Evolutionary conservation across 2,113 vertebrate species (phyloP).

Genomic region (Trichechus manatus): DNA sequence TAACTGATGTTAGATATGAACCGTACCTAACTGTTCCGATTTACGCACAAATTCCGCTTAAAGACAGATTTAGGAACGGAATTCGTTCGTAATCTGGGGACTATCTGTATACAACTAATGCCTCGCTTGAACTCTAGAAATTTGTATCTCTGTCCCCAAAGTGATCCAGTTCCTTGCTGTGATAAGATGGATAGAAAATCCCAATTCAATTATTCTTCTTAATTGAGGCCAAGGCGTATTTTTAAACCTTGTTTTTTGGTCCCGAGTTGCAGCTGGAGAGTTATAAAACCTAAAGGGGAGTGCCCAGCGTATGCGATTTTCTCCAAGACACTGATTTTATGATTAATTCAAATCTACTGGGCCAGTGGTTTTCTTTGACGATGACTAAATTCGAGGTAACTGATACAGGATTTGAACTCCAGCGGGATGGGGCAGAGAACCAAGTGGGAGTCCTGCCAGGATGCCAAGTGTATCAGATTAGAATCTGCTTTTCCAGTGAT

Average conservation of each 20-base stretch:
- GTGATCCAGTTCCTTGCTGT: accelerated
- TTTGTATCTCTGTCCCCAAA: accelerated
- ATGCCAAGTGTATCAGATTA: accelerated
- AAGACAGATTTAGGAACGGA: too few relatives aligned
- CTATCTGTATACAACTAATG: too few relatives aligned
- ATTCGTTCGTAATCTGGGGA: too few relatives aligned
- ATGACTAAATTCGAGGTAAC: not conserved
- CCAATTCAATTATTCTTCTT: accelerated
- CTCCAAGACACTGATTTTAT: not conserved
- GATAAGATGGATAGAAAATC: not conserved
- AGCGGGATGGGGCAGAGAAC: not conserved
- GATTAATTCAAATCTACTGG: not conserved
- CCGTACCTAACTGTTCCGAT: too few relatives aligned
- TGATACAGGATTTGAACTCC: not conserved
- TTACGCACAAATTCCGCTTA: too few relatives aligned
- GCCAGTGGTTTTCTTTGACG: not conserved
- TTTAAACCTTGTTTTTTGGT: not conserved
- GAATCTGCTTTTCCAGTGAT: not conserved
- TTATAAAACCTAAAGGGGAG: not conserved
- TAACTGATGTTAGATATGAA: too few relatives aligned
- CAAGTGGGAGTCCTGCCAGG: not conserved
- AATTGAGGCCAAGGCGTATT: not conserved
- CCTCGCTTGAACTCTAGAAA: not conserved
- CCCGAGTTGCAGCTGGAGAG: not conserved
- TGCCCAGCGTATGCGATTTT: not conserved